phyloP scores from a whole-genome alignment of 1,140 invertebrate genomes.

The Mya arenaria region DNA sequence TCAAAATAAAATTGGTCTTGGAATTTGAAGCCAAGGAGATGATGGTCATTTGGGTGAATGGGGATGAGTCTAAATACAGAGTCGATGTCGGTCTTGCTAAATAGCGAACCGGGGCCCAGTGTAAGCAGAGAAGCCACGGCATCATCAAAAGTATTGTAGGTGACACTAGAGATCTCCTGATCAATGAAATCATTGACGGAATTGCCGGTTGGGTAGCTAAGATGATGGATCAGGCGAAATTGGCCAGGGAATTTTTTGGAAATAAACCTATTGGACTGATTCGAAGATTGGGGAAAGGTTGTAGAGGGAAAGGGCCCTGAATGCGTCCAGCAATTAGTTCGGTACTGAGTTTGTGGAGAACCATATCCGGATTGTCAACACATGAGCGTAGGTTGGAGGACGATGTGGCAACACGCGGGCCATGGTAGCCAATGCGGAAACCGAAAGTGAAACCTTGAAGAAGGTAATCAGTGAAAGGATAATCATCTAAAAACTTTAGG shows the following conservation, averaged over 20 bases:
- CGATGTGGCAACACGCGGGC: neutral
- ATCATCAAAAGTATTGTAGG: constrained; percentile 29
- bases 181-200: constrained; percentile 43
- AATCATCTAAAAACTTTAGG: neutral
- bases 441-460: constrained; percentile 10
- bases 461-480: neutral
- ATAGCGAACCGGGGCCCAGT: neutral
- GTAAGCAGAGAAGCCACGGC: neutral
- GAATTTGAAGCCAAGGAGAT: constrained; percentile 17
- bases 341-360: neutral
- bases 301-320: constrained; percentile 11
- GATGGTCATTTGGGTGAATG: constrained; percentile 38
- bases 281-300: constrained; percentile 6
- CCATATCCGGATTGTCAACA: neutral
- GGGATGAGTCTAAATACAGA: constrained; percentile 29
- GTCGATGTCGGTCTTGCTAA: constrained; percentile 29
- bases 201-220: constrained; percentile 1
- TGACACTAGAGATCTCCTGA: constrained; percentile 3
- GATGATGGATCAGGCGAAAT: constrained; percentile 32
- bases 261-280: constrained; percentile 25
- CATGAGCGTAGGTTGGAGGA: constrained; percentile 14
- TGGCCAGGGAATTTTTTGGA: constrained; percentile 24
- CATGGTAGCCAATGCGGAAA: neutral
- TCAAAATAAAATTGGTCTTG: constrained; percentile 19
- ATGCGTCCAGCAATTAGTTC: constrained; percentile 4